Evolutionary conservation across 2,797 vertebrate genomes (phyloP).

Genomic region (Oreonectes daqikongensis): DNA sequence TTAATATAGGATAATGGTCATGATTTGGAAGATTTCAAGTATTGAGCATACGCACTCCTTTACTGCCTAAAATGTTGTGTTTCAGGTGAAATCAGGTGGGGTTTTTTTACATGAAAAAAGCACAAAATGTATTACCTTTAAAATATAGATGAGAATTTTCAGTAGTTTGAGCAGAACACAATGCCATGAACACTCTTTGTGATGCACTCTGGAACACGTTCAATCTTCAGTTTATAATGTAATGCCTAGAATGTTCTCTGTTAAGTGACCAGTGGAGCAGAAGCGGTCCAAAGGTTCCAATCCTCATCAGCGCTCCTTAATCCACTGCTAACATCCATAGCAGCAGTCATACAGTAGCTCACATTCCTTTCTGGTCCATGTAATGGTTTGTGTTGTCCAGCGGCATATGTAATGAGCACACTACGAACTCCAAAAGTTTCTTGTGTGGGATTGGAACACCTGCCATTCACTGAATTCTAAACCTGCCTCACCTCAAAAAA

Average conservation of each 20-base stretch:
- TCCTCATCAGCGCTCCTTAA: conserved; percentile 42
- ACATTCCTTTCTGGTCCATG: conserved; percentile 10
- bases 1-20: too few relatives aligned
- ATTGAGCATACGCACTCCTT: too few relatives aligned
- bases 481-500: neutral
- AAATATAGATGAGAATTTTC: too few relatives aligned
- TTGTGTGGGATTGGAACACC: neutral
- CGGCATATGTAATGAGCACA: neutral
- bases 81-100: too few relatives aligned
- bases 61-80: too few relatives aligned
- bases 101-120: too few relatives aligned
- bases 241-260: conserved; percentile 71
- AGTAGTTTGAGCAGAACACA: too few relatives aligned
- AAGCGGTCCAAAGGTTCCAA: conserved; percentile 63
- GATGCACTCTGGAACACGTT: conserved; percentile 45
- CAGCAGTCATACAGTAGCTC: neutral
- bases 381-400: neutral
- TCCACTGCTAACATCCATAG: conserved; percentile 21
- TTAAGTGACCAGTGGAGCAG: conserved; percentile 68
- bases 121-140: too few relatives aligned
- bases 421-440: neutral
- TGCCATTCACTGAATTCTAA: neutral
- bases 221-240: conserved; percentile 65
- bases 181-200: conserved; percentile 9
- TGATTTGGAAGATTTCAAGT: too few relatives aligned